Base-by-base conservation (phyloP, 2,797 vertebrate genomes). In the Falco concolor region DNA sequence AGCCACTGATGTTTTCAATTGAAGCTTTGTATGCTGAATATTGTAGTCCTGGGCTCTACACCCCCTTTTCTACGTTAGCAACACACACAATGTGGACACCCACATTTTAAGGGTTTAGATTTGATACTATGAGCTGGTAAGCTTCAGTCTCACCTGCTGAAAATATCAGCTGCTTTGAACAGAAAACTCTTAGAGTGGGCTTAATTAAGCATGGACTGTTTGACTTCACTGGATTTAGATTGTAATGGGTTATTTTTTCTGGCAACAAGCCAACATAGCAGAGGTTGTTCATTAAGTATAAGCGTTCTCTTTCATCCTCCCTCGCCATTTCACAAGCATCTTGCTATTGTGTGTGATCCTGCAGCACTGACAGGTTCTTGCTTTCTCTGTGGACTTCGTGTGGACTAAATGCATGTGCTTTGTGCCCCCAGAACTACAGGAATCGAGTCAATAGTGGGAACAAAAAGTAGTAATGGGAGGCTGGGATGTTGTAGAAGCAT, bases 101-200 rank as follows among this genome's bases (percentile, higher is more conserved):
- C 77, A 59, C 1, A 0, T 93, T 86, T 86, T 87, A 54, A 77
- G 56, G 50, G 21, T 74, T 97, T 93, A 65, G 91, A 32, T 90
- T 95, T 86, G 89, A 70, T 97, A 74, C 44, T 89, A 76, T 56
- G 87, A 91, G 94, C 97, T 98, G 98, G 96, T 95, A 93, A 97
- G 87, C 93, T 97, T 98, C 97, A 97, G 85, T 98, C 97, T 97
- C 98, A 98, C 97, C 96, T 98, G 94, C 94, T 96, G 96, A 95
- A 98, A 98, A 88, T 78, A 97, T 90, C 90, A 89, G 92, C 90
- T 97, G 91, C 96, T 96, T 93, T 95, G 86, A 93, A 95, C 91
- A 97, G 95, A 95, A 90, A 93, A 67, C 81, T 95, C 91, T 93
- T 84, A 91, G 85, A 96, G 82, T 61, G 40, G 72, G 49, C 72